Conservation (phyloP, 2,797 vertebrate species). For the Sebastes paucispinis region DNA sequence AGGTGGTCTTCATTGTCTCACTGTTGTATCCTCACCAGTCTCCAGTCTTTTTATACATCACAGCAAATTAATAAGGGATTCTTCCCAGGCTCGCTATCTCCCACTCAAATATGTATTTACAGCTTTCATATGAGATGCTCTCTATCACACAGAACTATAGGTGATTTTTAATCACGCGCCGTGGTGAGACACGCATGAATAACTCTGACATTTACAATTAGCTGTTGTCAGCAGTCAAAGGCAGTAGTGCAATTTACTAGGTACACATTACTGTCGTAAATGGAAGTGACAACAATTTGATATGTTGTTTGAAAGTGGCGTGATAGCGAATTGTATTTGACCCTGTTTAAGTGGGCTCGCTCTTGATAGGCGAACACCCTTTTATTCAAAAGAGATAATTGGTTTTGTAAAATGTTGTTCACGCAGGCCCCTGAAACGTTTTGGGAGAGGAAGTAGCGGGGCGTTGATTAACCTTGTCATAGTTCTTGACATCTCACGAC, state of each 20-base stretch:
- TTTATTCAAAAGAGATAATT: conserved; percentile 77
- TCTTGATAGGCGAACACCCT: conserved; percentile 61
- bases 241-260: conserved; percentile 75
- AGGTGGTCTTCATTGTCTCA: conserved; percentile 18
- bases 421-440: conserved; percentile 31
- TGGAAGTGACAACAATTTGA: conserved; percentile 78
- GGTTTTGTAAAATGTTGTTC: conserved; percentile 64
- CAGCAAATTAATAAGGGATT: conserved; percentile 23
- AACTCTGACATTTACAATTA: conserved; percentile 80
- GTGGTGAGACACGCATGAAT: conserved; percentile 53
- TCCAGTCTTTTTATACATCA: conserved; percentile 18
- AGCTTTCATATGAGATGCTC: conserved; percentile 34
- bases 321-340: conserved; percentile 71
- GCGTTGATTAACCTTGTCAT: conserved; percentile 72
- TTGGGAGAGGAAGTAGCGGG: conserved; percentile 25
- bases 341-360: conserved; percentile 69
- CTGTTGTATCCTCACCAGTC: neutral
- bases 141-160: conserved; percentile 53
- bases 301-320: conserved; percentile 73
- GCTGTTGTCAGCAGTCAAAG: conserved; percentile 75
- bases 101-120: conserved; percentile 50
- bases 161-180: conserved; percentile 69
- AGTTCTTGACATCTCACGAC: conserved; percentile 60
- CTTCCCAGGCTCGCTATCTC: conserved; percentile 2
- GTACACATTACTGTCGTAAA: conserved; percentile 74